Evolutionary conservation across 1,140 invertebrate species (phyloP).

Genomic region (Lepidurus couesii): DNA sequence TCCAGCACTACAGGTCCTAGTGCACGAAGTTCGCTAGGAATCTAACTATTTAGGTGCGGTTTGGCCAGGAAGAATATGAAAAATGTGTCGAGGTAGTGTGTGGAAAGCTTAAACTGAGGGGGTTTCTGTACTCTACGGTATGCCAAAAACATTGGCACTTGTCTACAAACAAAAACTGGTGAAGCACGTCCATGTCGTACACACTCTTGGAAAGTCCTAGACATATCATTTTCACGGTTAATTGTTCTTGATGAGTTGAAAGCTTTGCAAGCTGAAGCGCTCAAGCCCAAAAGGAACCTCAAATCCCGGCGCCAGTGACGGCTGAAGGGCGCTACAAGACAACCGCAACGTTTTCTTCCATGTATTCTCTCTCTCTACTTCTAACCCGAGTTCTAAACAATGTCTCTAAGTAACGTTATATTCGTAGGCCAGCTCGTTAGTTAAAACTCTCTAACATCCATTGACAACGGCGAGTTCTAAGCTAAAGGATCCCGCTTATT

Average conservation of each 20-base stretch:
- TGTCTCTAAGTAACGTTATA: too few species aligned
- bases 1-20: too few species aligned
- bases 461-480: too few species aligned
- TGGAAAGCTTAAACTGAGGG: background rate
- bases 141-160: background rate
- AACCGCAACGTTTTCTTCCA: conserved; percentile 5
- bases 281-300: background rate
- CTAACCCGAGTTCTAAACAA: too few species aligned
- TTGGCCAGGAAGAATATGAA: too few species aligned
- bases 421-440: too few species aligned
- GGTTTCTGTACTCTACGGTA: background rate
- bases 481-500: too few species aligned
- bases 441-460: too few species aligned
- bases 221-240: conserved; percentile 22
- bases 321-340: background rate
- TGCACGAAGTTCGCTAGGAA: too few species aligned
- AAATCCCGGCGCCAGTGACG: background rate
- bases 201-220: conserved; percentile 1
- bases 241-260: conserved; percentile 16
- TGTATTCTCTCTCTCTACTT: background rate
- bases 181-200: background rate
- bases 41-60: too few species aligned
- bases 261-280: background rate
- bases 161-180: background rate
- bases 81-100: background rate